phyloP scores from a whole-genome alignment of 2,113 vertebrate species.

The Promerops cafer region DNA sequence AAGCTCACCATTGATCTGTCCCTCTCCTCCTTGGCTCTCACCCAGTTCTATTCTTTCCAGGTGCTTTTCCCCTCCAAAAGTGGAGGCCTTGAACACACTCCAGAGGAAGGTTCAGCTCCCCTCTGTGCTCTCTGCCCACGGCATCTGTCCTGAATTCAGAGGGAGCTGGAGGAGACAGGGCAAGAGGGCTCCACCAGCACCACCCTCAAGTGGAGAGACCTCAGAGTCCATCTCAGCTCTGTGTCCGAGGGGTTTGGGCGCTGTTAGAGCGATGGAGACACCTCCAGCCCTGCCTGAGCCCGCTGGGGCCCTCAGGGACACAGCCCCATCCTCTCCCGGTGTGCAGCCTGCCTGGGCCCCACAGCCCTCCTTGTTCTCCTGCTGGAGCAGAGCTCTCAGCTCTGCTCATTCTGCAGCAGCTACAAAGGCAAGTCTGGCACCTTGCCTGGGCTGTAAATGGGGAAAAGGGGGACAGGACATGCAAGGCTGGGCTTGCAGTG shows the following conservation, averaged over 20 bases:
- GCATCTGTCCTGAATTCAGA: not conserved
- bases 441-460: not conserved
- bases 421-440: not conserved
- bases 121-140: not conserved
- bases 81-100: not conserved
- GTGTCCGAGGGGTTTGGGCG: fast-evolving
- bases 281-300: not conserved
- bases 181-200: fast-evolving
- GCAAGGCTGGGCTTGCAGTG: not conserved
- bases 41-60: not conserved
- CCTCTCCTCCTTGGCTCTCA: not conserved
- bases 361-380: fast-evolving
- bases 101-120: not conserved
- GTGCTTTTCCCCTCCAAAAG: not conserved
- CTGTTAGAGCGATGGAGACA: not conserved
- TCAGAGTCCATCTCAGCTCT: not conserved
- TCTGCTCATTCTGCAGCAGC: not conserved
- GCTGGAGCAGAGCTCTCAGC: not conserved
- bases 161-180: not conserved
- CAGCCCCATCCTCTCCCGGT: not conserved
- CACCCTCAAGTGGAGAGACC: not conserved
- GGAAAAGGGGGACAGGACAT: not conserved
- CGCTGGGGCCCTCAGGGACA: too few species aligned
- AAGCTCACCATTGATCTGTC: not conserved
- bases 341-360: not conserved